Base-by-base conservation (phyloP, 2,113 vertebrate genomes). In the Bagarius yarrelli region DNA sequence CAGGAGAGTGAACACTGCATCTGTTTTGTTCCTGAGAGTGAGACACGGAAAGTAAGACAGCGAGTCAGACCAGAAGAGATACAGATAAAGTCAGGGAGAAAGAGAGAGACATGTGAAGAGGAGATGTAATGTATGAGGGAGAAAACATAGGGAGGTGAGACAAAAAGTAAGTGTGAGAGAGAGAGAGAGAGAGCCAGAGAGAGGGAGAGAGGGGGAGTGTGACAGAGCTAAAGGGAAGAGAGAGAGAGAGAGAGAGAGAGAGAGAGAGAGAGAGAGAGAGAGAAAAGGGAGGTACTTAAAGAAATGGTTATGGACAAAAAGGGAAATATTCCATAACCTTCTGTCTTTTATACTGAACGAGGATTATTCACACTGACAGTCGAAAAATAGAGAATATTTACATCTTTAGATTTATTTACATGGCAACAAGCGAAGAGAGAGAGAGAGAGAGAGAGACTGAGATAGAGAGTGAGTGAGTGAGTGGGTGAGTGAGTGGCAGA, bases 351-450 rank as follows among this genome's bases (percentile, higher is more conserved):
- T 83, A 70, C 81, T 79, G 69, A 82, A 83, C 78, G 3, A 71
- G 18, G 36, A 80, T 84, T 83, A 60, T 81, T 80, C 74, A 76
- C 40, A 83, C 79, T 59, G 69, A 66, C 81, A 56, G 61, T 86
- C 85, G 50, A 86, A 86, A 86, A 87, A 87, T 80, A 85, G 78
- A 84, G 83, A 80, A 78, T 81, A 85, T 87, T 80, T 85, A 85
- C 83, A 85, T 83, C 78, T 85, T 60, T 84, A 85, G 85, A 78
- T 85, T 78, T 85, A 87, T 84, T 80, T 86, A 84, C 78, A 83
- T 66, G 84, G 74, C 21, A 74, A 21, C 60, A 30, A 40, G 57
- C 52, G 14, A 16, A 40, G 34, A 72, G 63, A 67, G 53, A 80
- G 19, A 32, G 52, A 50, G 50, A 47, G 27, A n/a, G 59, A 57